Base-by-base conservation (phyloP, 2,888 invertebrate species). In the Caenorhabditis angaria region DNA sequence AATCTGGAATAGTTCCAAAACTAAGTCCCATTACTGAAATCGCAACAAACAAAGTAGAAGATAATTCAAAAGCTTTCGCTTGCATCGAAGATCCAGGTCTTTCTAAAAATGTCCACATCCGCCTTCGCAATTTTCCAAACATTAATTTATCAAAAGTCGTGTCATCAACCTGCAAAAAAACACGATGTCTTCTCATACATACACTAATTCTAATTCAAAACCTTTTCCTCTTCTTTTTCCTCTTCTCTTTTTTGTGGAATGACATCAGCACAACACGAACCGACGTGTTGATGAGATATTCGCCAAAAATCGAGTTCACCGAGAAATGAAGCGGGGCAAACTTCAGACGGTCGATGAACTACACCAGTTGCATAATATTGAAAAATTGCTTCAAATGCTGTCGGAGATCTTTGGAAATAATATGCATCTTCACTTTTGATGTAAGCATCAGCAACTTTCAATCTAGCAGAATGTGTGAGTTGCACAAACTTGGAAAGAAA, bases 71-170 rank as follows among this genome's bases (percentile, higher is more conserved):
- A 1, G 83, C 82, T 71, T 85, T 85, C 27, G 84, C 84, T 62
- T 84, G 82, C 70, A 82, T 77, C 50, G 81, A 80, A 29, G 65
- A 65, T 0, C 77, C 77, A 25, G 81, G 78, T 41, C 80, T 53
- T 65, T 87, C 86, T 29, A 86, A 68, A 68, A 86, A 87, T 10
- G 85, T 87, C 86, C 86, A 86, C 86, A 86, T 87, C 55, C 86
- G 61, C 58, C 86, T 58, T 32, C 86, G 62, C 65, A 87, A 58
- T 56, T 84, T 82, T 28, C 86, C 86, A 53, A 78, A 85, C 68
- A 80, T 72, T 12, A 86, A 64, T 25, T 86, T 87, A 61, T 86
- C 86, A 62, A 86, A 86, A n/a, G 86, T 86, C 41, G 67, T 81
- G 66, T 87, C 86, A 65, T 86, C 86, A 12, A 86, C 83, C 84